Evolutionary conservation across 2,797 vertebrate genomes (phyloP).

Genomic region (Sternotherus odoratus): DNA sequence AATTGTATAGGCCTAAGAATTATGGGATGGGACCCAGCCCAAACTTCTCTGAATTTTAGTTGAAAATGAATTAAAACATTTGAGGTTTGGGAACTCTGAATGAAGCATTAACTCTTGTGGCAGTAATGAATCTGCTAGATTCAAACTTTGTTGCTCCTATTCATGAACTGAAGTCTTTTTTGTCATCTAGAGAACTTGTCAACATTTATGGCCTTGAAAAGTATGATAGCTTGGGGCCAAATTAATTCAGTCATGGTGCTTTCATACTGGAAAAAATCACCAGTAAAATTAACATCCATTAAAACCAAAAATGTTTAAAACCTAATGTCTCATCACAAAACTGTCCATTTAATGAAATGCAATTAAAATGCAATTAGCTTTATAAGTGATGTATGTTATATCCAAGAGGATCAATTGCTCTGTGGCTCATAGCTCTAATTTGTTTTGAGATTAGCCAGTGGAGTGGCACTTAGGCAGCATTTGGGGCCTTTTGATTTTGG

Average conservation of each 20-base stretch:
- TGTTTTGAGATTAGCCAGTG: slow-evolving; percentile 27
- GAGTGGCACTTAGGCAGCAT: slow-evolving; percentile 4
- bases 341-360: slow-evolving; percentile 37
- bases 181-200: not conserved
- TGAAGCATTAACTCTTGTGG: not conserved
- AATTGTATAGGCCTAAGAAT: not conserved
- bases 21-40: not conserved
- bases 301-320: slow-evolving; percentile 64
- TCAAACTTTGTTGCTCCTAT: not conserved
- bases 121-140: not conserved
- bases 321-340: slow-evolving; percentile 50
- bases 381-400: slow-evolving; percentile 49
- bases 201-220: slow-evolving; percentile 37
- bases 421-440: slow-evolving; percentile 25
- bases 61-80: not conserved
- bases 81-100: not conserved
- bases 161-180: not conserved
- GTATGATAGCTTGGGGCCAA: slow-evolving; percentile 31
- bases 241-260: slow-evolving; percentile 38
- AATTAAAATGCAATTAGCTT: slow-evolving; percentile 71
- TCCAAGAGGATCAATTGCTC: slow-evolving; percentile 49
- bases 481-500: not conserved
- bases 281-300: slow-evolving; percentile 63
- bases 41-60: not conserved
- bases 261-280: slow-evolving; percentile 46